Conservation (phyloP, 2,797 vertebrate genomes). For the Micrastur ruficollis region DNA sequence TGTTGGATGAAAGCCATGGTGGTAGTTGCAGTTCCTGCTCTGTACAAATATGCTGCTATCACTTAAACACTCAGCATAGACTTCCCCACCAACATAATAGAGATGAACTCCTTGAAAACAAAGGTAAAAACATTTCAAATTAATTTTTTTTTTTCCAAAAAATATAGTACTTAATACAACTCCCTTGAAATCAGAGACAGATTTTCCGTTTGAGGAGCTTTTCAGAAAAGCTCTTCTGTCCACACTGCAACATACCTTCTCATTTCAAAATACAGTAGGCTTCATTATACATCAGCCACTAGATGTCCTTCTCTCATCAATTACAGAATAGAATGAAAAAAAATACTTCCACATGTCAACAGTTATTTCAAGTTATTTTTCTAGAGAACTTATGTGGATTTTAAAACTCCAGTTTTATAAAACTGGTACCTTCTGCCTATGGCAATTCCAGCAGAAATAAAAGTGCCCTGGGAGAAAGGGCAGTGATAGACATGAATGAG, state of each 20-base stretch:
- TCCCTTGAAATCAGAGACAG: not conserved
- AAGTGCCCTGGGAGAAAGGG: not conserved
- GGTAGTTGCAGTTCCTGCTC: conserved; percentile 92
- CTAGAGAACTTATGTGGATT: not conserved
- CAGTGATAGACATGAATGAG: not conserved
- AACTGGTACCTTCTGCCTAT: not conserved
- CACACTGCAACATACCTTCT: fast-evolving
- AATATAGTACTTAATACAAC: not conserved
- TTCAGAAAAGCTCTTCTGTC: not conserved
- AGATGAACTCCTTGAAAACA: conserved; percentile 84
- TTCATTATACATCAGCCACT: conserved; percentile 49
- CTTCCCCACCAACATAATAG: conserved; percentile 91
- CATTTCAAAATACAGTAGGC: not conserved
- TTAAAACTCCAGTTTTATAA: not conserved
- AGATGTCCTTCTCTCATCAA: conserved; percentile 65
- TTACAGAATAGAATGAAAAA: not conserved
- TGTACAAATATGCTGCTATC: conserved; percentile 93
- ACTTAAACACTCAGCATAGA: conserved; percentile 90
- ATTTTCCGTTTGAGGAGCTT: not conserved
- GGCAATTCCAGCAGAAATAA: not conserved
- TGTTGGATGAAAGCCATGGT: conserved; percentile 90
- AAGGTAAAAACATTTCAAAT: not conserved
- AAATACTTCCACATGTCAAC: not conserved
- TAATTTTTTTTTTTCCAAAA: not conserved
- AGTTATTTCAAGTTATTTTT: not conserved